phyloP scores from a whole-genome alignment of 30 jellyfish, hydroid and myxozoan species.

The Aurelia sp. region DNA sequence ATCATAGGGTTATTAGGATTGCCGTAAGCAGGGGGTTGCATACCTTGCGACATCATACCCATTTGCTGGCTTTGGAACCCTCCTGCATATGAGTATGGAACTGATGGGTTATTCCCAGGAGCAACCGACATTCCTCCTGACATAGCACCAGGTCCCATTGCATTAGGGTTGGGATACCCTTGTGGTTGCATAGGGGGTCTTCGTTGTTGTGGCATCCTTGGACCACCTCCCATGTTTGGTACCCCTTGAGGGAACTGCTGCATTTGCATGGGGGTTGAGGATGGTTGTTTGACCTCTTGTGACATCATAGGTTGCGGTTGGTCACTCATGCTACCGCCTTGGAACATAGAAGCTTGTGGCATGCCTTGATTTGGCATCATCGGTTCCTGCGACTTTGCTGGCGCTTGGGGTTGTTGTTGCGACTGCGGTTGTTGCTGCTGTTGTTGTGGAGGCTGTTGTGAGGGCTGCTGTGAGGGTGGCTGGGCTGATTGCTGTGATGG shows the following conservation, averaged over 20 bases:
- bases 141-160: conserved; percentile 76
- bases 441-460: conserved; percentile 27
- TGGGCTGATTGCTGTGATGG: conserved; percentile 43
- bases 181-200: conserved; percentile 81
- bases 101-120: conserved; percentile 53
- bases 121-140: conserved; percentile 59
- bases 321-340: conserved; percentile 38
- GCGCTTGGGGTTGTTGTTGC: conserved; percentile 54
- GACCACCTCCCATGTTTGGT: conserved; percentile 63
- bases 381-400: conserved; percentile 60
- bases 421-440: conserved; percentile 44
- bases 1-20: conserved; percentile 96
- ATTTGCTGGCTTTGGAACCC: conserved; percentile 92
- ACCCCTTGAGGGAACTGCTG: conserved; percentile 44
- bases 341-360: conserved; percentile 56
- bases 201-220: conserved; percentile 71
- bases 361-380: conserved; percentile 67
- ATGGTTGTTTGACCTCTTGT: conserved; percentile 50
- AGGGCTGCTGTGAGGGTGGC: conserved; percentile 21
- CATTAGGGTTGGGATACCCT: conserved; percentile 65
- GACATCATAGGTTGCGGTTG: conserved; percentile 69
- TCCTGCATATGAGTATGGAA: conserved; percentile 75
- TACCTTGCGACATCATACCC: conserved; percentile 96
- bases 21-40: conserved; percentile 83
- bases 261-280: conserved; percentile 35